These are phyloP conservation scores for Nannobrachium achirus DNA, from an alignment of 2,113 vertebrate genomes.

Conservation along the genomic window DNA sequence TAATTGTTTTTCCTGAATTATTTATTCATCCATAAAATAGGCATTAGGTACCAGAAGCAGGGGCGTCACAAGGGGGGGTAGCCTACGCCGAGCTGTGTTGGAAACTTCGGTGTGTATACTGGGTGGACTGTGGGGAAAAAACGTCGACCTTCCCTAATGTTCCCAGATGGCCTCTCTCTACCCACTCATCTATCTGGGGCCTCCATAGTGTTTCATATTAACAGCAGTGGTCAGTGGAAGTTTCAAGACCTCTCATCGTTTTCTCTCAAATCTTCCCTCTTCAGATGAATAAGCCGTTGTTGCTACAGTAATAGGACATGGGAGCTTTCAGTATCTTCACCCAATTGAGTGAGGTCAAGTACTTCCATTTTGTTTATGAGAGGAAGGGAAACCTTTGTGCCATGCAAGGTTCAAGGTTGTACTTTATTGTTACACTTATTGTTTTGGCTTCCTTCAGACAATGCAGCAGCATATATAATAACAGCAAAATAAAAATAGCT, in stretches of 20 bases:
- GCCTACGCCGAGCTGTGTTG: no score
- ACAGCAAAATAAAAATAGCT: no score
- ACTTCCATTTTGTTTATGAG: conserved; percentile 24
- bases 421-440: no score
- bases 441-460: no score
- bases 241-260: conserved; percentile 8
- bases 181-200: neutral
- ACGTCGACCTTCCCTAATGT: no score
- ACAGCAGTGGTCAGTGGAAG: neutral
- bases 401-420: no score
- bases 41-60: neutral
- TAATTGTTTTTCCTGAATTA: conserved; percentile 7
- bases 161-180: neutral
- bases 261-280: conserved; percentile 43
- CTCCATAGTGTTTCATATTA: neutral
- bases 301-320: neutral
- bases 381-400: conserved; percentile 55
- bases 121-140: neutral
- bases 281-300: conserved; percentile 38
- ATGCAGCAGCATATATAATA: no score
- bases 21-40: neutral
- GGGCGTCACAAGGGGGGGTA: no score
- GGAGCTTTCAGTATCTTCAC: neutral
- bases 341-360: conserved; percentile 12
- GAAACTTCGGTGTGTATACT: neutral